Conservation (phyloP, 2,113 vertebrate genomes). For the Silurus glanis region DNA sequence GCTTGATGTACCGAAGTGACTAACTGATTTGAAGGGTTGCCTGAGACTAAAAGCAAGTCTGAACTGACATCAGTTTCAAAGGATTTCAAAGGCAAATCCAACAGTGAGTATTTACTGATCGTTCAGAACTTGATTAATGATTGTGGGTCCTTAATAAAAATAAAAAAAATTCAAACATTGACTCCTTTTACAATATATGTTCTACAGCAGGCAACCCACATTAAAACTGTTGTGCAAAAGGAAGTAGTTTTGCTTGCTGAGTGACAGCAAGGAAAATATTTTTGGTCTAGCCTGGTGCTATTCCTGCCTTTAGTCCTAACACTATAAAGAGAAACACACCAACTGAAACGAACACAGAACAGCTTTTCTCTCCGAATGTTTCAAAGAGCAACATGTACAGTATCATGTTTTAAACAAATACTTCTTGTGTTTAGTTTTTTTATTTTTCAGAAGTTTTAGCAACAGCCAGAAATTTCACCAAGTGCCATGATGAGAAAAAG, state of each 20-base stretch:
- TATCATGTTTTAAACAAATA: not conserved
- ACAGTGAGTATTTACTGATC: not conserved
- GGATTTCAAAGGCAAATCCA: not conserved
- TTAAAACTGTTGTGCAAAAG: not conserved
- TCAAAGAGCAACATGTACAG: not conserved
- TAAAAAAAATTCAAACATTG: not conserved
- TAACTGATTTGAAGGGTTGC: conserved; percentile 10
- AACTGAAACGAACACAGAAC: not conserved
- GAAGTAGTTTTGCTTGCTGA: not conserved
- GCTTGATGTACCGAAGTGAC: not conserved
- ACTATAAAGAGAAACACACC: not conserved
- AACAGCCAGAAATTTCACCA: not conserved
- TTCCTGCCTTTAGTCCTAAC: not conserved
- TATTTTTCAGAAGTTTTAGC: not conserved
- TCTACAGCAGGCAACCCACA: not conserved
- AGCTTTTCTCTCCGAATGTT: not conserved
- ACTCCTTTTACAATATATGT: not conserved
- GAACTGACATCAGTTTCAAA: not conserved
- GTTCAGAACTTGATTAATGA: not conserved
- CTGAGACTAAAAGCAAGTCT: conserved; percentile 9
- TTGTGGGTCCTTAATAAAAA: not conserved
- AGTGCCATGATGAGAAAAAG: not conserved
- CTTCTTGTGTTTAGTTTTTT: not conserved
- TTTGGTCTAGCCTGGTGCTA: not conserved
- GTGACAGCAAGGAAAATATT: not conserved